Evolutionary conservation across 2,888 invertebrate genomes (phyloP).

Genomic region (Chromoteleia sp.): DNA sequence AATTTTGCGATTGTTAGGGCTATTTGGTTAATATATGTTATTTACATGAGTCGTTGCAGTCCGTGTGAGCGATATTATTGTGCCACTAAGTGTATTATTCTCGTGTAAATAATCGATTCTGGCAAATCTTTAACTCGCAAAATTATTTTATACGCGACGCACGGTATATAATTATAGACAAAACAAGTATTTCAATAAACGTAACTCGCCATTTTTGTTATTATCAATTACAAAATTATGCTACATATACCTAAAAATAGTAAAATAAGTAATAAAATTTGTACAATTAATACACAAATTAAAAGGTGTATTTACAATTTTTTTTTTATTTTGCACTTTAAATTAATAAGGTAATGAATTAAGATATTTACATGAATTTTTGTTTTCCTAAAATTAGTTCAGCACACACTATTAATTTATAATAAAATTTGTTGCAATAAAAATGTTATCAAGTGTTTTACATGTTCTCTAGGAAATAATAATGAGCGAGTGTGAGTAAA

Average conservation of each 20-base stretch:
- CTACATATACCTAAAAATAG: conserved; percentile 29
- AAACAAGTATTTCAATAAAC: conserved; percentile 5
- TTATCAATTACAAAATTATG: conserved; percentile 7
- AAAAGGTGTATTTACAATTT: background rate
- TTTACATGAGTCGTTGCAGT: background rate
- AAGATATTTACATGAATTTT: conserved; percentile 41
- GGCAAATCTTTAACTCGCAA: background rate
- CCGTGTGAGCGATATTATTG: background rate
- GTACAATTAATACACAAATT: background rate
- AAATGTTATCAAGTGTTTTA: conserved; percentile 26
- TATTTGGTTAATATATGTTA: conserved; percentile 16
- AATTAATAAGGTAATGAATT: conserved; percentile 1
- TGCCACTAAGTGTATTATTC: background rate
- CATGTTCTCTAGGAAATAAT: conserved; percentile 37
- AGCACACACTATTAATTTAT: conserved; percentile 9
- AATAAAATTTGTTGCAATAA: conserved; percentile 36
- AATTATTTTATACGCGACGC: background rate
- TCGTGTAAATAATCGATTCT: background rate
- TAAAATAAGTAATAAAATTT: conserved; percentile 21
- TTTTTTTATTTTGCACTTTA: background rate
- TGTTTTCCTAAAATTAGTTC: conserved; percentile 18
- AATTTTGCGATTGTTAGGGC: background rate
- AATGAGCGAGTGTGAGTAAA: conserved; percentile 24
- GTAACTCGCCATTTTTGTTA: background rate
- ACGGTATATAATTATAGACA: background rate